Evolutionary conservation across 2,888 invertebrate genomes (phyloP), one percentile per base, ranked within the genome.

Genomic region (Dendrolimus houi): DNA sequence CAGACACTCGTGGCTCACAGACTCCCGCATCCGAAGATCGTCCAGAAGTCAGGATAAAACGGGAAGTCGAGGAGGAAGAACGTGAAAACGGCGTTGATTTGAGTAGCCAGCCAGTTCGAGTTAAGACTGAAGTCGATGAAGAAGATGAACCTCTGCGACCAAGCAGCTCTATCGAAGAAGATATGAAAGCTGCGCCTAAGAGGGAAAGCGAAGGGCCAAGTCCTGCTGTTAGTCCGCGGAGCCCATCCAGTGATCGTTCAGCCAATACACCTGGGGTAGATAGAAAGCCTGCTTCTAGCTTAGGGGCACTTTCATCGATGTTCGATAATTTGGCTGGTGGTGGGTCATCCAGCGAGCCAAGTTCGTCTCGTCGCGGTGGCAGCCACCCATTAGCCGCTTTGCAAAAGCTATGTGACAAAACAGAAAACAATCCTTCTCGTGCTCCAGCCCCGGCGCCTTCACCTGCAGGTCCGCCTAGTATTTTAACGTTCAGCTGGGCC

Each of bases 391-490:
- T 99, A 69, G 98, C 98, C 17, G 98, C 98, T 1, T 88, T 99
- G 58, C 98, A 99, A 79, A 98, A 98, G 83, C 93, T 99, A 41
- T 97, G 98, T 88, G 98, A 98, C 83, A 98, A 97, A 87, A 97
- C 98, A 66, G 98, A 98, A 87, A 96, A 93, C 14, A 94, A 94
- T 64, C 93, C 93, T 42, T 90, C 92, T 52, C 92, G 93, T 41
- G 87, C 90, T 54, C 92, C 79, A n/a, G 81, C 85, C 60, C 91
- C 81, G 63, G 91, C 82, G 62, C 91, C 75, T 60, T 92, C 93
- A 0, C 92, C 92, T 1, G 94, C 95, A 10, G 93, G 94, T 0
- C 95, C 96, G 0, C 96, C 96, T 12, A 95, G 96, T 59, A 96
- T 97, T 67, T 87, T 97, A 52, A 97, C 97, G 6, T 97, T 97